Base-by-base conservation (phyloP, 1,140 invertebrate species). In the Pogonus chalceus region DNA sequence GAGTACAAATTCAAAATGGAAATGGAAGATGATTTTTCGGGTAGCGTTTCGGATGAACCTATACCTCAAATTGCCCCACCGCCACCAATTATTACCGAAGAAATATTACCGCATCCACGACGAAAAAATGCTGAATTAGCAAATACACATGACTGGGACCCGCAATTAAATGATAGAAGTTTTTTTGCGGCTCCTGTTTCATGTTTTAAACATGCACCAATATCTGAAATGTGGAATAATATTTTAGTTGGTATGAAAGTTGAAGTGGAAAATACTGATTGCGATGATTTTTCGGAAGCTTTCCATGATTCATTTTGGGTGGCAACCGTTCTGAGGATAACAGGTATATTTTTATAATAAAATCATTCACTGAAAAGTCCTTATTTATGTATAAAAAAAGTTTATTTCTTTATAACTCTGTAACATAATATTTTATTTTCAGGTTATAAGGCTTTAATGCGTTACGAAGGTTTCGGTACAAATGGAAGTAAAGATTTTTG, bases 241-340 rank as follows among this genome's bases (percentile, higher is more conserved):
- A 88, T 96, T 53, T 87, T 87, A 57, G 84, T 90, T 54, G 92
- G 92, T 18, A 94, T 96, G 88, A 96, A 96, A 74, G 88, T 96
- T 0, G 93, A 96, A 74, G 90, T 96, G 1, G 87, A 91, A 65
- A 96, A 95, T 72, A 87, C 82, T 10, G 91, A 96, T 70, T 87
- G 84, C 68, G 87, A 90, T 67, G 85, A 84, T 65, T 77, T 82
- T 56, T 83, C 84, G 20, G 84, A 87, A 56, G 83, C 75, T 65
- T 84, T 82, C 61, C 83, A 84, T 31, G 86, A 90, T 63, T 90
- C 88, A 10, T 96, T 92, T 72, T 98, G 93, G 93, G 92, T 96
- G 43, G 92, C 93, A 35, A 91, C 90, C 53, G 91, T 97, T 22
- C 76, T 93, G 23, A 84, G 88, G 68, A 85, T 96, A 56, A 86